phyloP scores from a whole-genome alignment of 2,888 invertebrate species.

The Drosophila histrio region DNA sequence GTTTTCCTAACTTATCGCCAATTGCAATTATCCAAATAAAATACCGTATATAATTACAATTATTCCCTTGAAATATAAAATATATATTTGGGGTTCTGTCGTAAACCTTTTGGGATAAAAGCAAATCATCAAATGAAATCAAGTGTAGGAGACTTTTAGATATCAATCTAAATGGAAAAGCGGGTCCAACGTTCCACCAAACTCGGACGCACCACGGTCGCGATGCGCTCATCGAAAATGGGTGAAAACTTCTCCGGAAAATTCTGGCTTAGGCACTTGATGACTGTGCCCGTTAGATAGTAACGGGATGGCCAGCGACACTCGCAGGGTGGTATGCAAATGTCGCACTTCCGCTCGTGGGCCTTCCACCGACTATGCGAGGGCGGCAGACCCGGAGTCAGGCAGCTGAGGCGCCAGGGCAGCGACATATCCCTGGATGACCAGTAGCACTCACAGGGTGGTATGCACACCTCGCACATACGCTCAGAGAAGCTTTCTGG shows the following conservation, averaged over 20 bases:
- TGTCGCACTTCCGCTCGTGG: conserved; percentile 23
- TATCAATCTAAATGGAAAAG: conserved; percentile 57
- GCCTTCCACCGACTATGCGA: conserved; percentile 42
- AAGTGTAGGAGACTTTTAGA: neutral
- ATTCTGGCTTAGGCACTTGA: conserved; percentile 50
- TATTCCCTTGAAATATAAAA: neutral
- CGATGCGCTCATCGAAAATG: conserved; percentile 60
- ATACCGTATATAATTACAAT: conserved; percentile 19
- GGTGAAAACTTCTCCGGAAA: conserved; percentile 72
- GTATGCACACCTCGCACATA: conserved; percentile 48
- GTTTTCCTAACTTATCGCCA: neutral
- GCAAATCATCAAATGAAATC: neutral
- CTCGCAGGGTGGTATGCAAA: conserved; percentile 68
- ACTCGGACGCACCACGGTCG: conserved; percentile 47
- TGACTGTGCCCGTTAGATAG: conserved; percentile 66
- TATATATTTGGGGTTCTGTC: neutral
- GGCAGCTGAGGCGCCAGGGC: conserved; percentile 55
- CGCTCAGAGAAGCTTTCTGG: neutral
- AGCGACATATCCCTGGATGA: conserved; percentile 27
- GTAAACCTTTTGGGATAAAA: neutral
- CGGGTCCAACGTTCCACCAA: conserved; percentile 68
- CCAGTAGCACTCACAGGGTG: conserved; percentile 67
- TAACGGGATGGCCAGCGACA: conserved; percentile 66
- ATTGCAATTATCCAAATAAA: conserved; percentile 53
- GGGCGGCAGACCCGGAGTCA: neutral